Evolutionary conservation across 2,113 vertebrate species (phyloP).

Genomic region (Hyperopisus bebe): DNA sequence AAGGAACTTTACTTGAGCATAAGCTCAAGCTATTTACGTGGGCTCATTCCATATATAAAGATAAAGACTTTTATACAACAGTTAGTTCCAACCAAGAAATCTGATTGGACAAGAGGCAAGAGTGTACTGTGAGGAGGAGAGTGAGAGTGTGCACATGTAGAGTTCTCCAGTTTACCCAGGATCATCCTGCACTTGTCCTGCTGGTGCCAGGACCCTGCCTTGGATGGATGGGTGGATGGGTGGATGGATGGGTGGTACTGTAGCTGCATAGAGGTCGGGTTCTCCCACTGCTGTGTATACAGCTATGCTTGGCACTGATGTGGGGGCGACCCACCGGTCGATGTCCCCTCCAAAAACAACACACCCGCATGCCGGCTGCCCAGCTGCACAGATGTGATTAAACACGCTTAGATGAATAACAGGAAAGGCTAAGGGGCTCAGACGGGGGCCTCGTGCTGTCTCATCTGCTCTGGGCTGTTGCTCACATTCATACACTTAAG

Average conservation of each 20-base stretch:
- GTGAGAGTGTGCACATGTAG: not conserved
- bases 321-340: not conserved
- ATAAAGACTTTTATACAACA: not conserved
- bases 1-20: not conserved
- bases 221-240: not conserved
- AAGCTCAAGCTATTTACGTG: not conserved
- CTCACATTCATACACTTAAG: not conserved
- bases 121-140: not conserved
- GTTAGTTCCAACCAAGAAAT: too few species aligned
- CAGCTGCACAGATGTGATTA: not conserved
- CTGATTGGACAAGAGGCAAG: too few species aligned
- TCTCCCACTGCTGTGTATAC: not conserved
- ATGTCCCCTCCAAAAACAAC: slow-evolving; percentile 13
- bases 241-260: not conserved
- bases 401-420: slow-evolving; percentile 9
- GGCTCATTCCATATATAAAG: not conserved
- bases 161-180: not conserved
- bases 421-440: not conserved
- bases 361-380: not conserved
- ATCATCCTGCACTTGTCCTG: not conserved
- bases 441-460: not conserved
- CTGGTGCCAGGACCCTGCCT: not conserved
- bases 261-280: not conserved
- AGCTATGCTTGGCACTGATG: not conserved
- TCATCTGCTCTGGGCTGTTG: not conserved